These are phyloP conservation scores for Dasysyrphus tricinctus DNA, from an alignment of 2,888 invertebrate genomes.

Conservation along the genomic window DNA sequence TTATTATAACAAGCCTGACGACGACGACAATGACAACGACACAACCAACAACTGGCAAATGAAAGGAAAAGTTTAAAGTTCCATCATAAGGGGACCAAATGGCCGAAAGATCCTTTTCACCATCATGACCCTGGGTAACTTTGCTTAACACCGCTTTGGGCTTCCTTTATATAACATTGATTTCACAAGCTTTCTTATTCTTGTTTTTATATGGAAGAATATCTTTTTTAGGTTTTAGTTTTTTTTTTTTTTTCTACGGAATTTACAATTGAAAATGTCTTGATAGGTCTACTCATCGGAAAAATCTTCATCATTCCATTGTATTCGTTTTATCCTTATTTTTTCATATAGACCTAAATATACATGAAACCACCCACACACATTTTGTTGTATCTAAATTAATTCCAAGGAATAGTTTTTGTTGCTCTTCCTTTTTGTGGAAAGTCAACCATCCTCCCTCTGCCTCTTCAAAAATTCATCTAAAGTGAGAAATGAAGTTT, in stretches of 20 bases:
- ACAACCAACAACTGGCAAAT: not conserved
- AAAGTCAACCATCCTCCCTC: not conserved
- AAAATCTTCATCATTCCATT: slow-evolving; percentile 59
- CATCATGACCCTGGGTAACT: slow-evolving; percentile 53
- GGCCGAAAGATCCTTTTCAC: slow-evolving; percentile 57
- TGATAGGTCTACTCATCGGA: slow-evolving; percentile 65
- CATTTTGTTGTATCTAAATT: slow-evolving; percentile 32
- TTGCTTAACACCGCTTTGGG: slow-evolving; percentile 19
- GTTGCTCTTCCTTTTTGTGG: slow-evolving; percentile 18
- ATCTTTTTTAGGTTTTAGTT: slow-evolving; percentile 12
- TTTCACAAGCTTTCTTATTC: slow-evolving; percentile 13
- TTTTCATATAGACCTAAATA: not conserved
- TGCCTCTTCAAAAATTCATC: slow-evolving; percentile 25
- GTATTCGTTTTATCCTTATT: not conserved
- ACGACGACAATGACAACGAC: slow-evolving; percentile 16
- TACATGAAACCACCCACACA: slow-evolving; percentile 2
- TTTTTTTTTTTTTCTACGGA: slow-evolving; percentile 38
- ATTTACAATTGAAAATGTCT: slow-evolving; percentile 74
- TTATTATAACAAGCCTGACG: slow-evolving; percentile 21
- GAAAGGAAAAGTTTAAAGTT: slow-evolving; percentile 62
- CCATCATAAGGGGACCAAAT: slow-evolving; percentile 62
- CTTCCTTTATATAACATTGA: not conserved
- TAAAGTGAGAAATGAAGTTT: slow-evolving; percentile 63
- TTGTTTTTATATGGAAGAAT: not conserved
- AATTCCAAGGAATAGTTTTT: slow-evolving; percentile 48